These are phyloP conservation scores for Patella caerulea DNA, from an alignment of 2,888 invertebrate species.

Conservation along the genomic window DNA sequence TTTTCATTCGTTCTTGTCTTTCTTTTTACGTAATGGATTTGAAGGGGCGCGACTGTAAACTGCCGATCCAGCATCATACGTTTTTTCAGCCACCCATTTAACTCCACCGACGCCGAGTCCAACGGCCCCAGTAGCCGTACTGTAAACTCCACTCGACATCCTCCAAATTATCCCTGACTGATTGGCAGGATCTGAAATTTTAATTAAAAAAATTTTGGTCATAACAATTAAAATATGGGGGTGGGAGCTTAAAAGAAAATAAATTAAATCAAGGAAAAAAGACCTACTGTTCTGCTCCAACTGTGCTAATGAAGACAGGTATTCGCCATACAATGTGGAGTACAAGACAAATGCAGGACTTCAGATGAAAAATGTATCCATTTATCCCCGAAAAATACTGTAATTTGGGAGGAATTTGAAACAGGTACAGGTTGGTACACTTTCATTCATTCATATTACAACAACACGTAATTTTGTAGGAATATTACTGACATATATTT, in stretches of 20 bases:
- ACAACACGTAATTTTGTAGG: no score
- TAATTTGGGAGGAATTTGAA: no score
- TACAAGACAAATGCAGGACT: no score
- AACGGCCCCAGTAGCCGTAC: conserved; percentile 53
- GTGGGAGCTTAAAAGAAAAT: neutral
- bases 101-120: conserved; percentile 64
- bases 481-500: no score
- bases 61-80: conserved; percentile 62
- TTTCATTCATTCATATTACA: no score
- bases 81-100: conserved; percentile 69
- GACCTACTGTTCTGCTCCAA: no score
- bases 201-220: neutral
- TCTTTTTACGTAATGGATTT: conserved; percentile 51
- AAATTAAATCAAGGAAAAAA: no score
- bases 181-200: conserved; percentile 43
- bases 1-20: conserved; percentile 35
- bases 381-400: no score
- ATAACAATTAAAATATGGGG: neutral
- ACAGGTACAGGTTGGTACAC: no score
- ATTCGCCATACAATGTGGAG: neutral
- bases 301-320: no score
- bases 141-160: conserved; percentile 60
- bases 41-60: conserved; percentile 61
- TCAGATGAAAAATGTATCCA: no score
- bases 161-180: conserved; percentile 64